phyloP scores from a whole-genome alignment of 2,888 invertebrate species.

The Noctua pronuba region DNA sequence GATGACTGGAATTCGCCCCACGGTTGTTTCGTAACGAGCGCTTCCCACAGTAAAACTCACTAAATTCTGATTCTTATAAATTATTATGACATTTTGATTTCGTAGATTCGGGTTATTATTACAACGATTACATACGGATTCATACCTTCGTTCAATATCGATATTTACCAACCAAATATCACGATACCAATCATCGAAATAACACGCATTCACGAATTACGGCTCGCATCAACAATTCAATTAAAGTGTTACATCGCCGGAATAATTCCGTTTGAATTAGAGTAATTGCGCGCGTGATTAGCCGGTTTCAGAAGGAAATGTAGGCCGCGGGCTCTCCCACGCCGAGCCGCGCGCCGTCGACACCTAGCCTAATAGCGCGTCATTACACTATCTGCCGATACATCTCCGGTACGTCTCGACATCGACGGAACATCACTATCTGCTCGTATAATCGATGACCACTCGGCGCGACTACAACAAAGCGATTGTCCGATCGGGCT shows the following conservation, averaged over 20 bases:
- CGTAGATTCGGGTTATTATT: conserved; percentile 63
- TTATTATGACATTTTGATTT: conserved; percentile 68
- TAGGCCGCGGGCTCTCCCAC: conserved; percentile 87
- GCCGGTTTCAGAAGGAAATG: conserved; percentile 79
- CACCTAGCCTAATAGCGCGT: conserved; percentile 87
- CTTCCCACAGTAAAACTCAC: conserved; percentile 65
- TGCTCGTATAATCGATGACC: conserved; percentile 79
- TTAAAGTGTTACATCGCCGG: conserved; percentile 85
- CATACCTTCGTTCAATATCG: conserved; percentile 65
- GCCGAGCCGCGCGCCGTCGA: conserved; percentile 79
- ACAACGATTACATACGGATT: conserved; percentile 62
- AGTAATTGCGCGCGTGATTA: conserved; percentile 88
- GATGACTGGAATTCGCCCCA: conserved; percentile 70
- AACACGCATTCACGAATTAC: conserved; percentile 73
- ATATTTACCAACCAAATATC: conserved; percentile 74
- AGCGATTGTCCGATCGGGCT: conserved; percentile 81
- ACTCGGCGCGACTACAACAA: conserved; percentile 79
- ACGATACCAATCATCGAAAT: conserved; percentile 75
- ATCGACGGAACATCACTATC: conserved; percentile 82
- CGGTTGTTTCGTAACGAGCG: conserved; percentile 63
- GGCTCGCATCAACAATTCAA: conserved; percentile 83
- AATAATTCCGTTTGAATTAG: conserved; percentile 87
- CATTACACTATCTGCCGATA: conserved; percentile 88
- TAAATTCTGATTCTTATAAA: conserved; percentile 61
- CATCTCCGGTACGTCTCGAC: conserved; percentile 78